Evolutionary conservation across 2,113 vertebrate genomes (phyloP).

Genomic region (Corythaeola cristata): DNA sequence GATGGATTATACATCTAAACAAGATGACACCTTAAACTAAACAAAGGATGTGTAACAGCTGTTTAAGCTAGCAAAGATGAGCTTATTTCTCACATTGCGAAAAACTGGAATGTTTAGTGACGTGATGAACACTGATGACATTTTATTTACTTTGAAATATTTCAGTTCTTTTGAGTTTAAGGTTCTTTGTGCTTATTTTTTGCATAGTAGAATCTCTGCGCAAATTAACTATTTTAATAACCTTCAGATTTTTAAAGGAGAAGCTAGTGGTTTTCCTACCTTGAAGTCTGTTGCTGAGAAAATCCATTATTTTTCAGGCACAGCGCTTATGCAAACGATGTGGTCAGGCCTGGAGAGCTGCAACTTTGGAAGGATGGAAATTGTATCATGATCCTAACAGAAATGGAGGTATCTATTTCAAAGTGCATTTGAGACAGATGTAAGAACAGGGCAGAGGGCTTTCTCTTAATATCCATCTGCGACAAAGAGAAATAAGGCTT

Average conservation of each 20-base stretch:
- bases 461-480: neutral
- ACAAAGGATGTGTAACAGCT: neutral
- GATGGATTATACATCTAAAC: neutral
- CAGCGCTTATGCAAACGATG: conserved; percentile 94
- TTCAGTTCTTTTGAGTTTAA: neutral
- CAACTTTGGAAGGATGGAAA: conserved; percentile 97
- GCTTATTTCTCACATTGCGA: neutral
- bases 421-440: neutral
- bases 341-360: conserved; percentile 97
- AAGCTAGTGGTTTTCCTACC: neutral
- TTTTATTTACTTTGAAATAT: neutral
- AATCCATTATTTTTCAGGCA: conserved; percentile 77
- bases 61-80: neutral
- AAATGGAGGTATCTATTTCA: conserved; percentile 79
- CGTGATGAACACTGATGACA: neutral
- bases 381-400: conserved; percentile 95
- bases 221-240: neutral
- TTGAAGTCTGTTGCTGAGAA: neutral
- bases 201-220: neutral
- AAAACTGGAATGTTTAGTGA: neutral
- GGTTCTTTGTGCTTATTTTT: neutral
- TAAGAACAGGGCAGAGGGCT: neutral
- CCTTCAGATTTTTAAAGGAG: neutral
- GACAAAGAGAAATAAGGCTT: neutral
- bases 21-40: neutral